These are phyloP conservation scores for Chrysopilus asiliformis DNA, from an alignment of 2,888 invertebrate species.

Conservation along the genomic window DNA sequence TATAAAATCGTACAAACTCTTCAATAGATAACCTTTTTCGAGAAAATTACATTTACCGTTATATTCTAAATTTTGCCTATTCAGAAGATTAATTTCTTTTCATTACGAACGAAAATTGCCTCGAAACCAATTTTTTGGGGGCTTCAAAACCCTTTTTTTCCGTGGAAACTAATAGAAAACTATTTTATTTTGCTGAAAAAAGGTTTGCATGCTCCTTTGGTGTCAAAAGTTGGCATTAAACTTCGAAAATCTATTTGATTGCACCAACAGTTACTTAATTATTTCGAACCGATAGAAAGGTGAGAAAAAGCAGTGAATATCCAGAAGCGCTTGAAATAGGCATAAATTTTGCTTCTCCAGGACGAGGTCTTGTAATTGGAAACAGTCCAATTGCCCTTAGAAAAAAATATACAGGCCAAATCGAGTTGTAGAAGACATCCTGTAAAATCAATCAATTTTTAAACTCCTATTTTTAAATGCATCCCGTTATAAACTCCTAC, in stretches of 20 bases:
- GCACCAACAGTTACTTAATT: conserved; percentile 11
- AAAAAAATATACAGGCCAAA: conserved; percentile 37
- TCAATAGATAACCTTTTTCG: no score
- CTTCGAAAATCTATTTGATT: no score
- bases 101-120: no score
- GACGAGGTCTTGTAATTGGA: conserved; percentile 42
- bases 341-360: conserved; percentile 39
- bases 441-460: no score
- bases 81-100: no score
- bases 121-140: background rate
- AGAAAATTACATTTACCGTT: no score
- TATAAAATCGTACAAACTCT: no score
- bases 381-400: conserved; percentile 46
- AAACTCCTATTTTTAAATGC: no score
- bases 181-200: no score
- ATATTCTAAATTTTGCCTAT: no score
- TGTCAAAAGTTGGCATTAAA: background rate
- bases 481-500: no score
- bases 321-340: conserved; percentile 42
- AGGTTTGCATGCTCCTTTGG: no score
- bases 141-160: background rate
- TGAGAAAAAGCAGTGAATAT: conserved; percentile 43
- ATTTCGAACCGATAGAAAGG: conserved; percentile 33
- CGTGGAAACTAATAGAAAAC: background rate
- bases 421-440: conserved; percentile 35